phyloP scores from a whole-genome alignment of 2,113 vertebrate species.

The Dipodomys ordii region DNA sequence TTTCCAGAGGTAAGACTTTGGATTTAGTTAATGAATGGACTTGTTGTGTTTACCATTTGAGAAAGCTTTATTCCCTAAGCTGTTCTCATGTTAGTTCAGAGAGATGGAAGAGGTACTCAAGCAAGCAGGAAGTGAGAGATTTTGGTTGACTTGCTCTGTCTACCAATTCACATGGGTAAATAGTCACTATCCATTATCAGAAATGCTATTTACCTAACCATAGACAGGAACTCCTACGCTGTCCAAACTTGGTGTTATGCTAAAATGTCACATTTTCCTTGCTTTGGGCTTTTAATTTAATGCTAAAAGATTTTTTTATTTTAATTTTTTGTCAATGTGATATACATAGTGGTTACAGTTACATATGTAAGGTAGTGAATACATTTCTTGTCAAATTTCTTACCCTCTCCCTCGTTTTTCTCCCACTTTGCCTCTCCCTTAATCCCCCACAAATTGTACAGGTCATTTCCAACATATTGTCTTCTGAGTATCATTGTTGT shows the following conservation, averaged over 20 bases:
- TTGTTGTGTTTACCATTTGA: not conserved
- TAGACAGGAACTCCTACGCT: not conserved
- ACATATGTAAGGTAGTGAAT: too few species aligned
- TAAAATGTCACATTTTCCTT: not conserved
- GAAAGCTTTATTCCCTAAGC: not conserved
- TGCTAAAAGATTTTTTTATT: too few species aligned
- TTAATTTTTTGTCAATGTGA: too few species aligned
- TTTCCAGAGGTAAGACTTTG: constrained; percentile 3
- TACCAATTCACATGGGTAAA: not conserved
- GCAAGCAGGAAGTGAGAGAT: not conserved
- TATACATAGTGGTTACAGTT: too few species aligned
- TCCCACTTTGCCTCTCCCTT: too few species aligned
- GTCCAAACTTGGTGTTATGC: not conserved
- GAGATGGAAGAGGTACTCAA: not conserved
- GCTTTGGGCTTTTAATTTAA: not conserved
- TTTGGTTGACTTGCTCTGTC: not conserved
- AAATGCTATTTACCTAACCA: not conserved
- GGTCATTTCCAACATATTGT: too few species aligned
- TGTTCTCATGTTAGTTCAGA: not conserved
- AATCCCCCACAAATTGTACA: too few species aligned
- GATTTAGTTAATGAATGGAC: not conserved
- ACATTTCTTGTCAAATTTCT: too few species aligned
- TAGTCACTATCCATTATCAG: not conserved
- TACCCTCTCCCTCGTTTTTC: too few species aligned
- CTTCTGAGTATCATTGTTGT: too few species aligned